Base-by-base conservation (phyloP, 2,888 invertebrate species). In the Sabatieria punctata region DNA sequence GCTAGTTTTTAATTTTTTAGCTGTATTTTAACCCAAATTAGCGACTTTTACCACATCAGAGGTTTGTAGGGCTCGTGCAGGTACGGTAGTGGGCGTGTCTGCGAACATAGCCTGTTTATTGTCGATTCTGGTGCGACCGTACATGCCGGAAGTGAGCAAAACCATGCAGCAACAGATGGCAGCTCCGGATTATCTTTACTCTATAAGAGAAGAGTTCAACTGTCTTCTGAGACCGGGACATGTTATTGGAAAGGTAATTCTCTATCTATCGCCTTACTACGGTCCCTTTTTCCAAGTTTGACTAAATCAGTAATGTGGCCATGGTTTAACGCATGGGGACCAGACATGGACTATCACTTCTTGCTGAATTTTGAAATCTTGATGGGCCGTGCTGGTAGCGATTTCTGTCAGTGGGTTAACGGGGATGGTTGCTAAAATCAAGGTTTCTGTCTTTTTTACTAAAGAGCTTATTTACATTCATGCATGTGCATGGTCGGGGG, bases 41-140 rank as follows among this genome's bases (percentile, higher is more conserved):
- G n/a, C n/a, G n/a, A n/a, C n/a, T n/a, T n/a, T n/a, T n/a, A n/a
- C n/a, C n/a, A n/a, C n/a, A n/a, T n/a, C n/a, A n/a, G n/a, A n/a
- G n/a, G n/a, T n/a, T 52, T 55, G 22, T 55, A 72, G 70, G 54
- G 56, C 68, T 44, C 75, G 80, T 25, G 88, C 86, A 0, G 80
- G 80, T 0, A 82, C 85, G 0, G 79, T 91, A 1, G 78, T 91
- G 42, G 85, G 82, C 1, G 62, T 95, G 23, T 82, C 82, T 53
- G 77, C 77, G 53, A 86, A 88, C 63, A 70, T 88, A 58, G 78
- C 77, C 51, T 82, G 77, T 53, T 70, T 91, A 1, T 66, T 97
- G 49, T 78, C 85, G 1, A 75, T 81, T 1, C 67, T 95, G 18
- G 66, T 95, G 26, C 77, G 79, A 48, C 95, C 97, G 0, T 93